Base-by-base conservation (phyloP, 1,140 invertebrate species). In the Tachypleus tridentatus region DNA sequence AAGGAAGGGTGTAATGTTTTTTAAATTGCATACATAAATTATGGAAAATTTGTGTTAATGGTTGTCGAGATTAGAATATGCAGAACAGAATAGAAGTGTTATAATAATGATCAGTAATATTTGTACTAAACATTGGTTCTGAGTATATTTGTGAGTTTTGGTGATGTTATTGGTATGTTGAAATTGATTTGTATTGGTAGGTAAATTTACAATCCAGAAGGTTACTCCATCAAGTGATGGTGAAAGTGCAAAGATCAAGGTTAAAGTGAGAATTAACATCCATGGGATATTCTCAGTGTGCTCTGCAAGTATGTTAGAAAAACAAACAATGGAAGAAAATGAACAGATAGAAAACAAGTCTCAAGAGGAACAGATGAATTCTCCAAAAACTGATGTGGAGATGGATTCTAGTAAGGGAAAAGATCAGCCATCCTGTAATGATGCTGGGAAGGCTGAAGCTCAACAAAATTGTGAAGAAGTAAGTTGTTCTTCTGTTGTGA, bases 211-310 rank as follows among this genome's bases (percentile, higher is more conserved):
- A 11, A 85, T 98, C 48, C 86, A 86, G 64, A 89, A 94, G 73
- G 85, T 98, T 1, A 85, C 87, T 70, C 88, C 91, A 59, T 85
- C 85, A 54, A 72, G 86, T n/a, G 88, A 92, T 69, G 93, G 92
- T 50, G 91, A 93, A 72, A 85, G 85, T 49, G 86, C 91, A 59
- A 97, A 97, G 78, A 87, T 99, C 0, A 97, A 97, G 77, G 86
- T 98, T 0, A 98, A 98, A 80, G 90, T 94, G 5, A 82, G 93
- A 67, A 81, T 98, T 29, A 97, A 97, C 78, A 80, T 89, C 10
- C 88, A 98, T 77, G 97, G 97, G 10, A 87, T 98, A 59, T 86
- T 98, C 71, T 85, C 83, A 4, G 83, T 98, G 4, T 84, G 85
- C 4, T 89, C 85, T 65, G 96, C 96, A 3, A 85, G 86, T 0